Base-by-base conservation (phyloP, 1,140 invertebrate genomes). In the Scaptomyza graminum region DNA sequence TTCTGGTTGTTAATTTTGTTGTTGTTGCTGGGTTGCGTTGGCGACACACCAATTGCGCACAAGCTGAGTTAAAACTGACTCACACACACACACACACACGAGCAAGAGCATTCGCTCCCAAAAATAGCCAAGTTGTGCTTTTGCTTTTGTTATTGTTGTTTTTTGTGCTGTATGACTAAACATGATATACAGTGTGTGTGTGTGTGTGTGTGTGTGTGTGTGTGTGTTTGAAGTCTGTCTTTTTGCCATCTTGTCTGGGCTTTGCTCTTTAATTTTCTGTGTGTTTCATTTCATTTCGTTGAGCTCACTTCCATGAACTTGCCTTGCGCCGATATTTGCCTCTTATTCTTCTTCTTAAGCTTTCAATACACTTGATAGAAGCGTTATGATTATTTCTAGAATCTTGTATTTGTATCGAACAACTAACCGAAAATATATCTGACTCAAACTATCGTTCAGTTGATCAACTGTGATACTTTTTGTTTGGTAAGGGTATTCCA, bases 31-130 rank as follows among this genome's bases (percentile, higher is more conserved):
- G 39, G 68, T 71, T 65, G 68, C 68, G 52, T 65, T 71, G 68
- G 68, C 68, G 68, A 71, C 61, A 63, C 43, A 41, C 31, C 22
- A 62, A 63, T 31, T 63, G 60, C 52, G 44, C 65, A 37, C 43
- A 70, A 63, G 43, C 63, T 64, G 51, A 54, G 18, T 52, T 28
- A 43, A 57, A 16, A 67, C 69, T 71, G 68, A 71, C 61, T 65
- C 68, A 71, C 62, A 64, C 34, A 31, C 50, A 50, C 25, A n/a
- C 37, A 13, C 31, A 72, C 16, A 37, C 49, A 31, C 8, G 57
- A 44, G 51, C 44, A 76, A 85, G 80, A 68, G 37, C 77, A 39
- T 74, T 84, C 67, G 81, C 81, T 84, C 81, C 81, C 81, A 74
- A 84, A 22, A 84, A 85, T 85, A 84, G 81, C 81, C 74, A 84